phyloP scores from a whole-genome alignment of 1,140 invertebrate species.

The Panulirus ornatus region DNA sequence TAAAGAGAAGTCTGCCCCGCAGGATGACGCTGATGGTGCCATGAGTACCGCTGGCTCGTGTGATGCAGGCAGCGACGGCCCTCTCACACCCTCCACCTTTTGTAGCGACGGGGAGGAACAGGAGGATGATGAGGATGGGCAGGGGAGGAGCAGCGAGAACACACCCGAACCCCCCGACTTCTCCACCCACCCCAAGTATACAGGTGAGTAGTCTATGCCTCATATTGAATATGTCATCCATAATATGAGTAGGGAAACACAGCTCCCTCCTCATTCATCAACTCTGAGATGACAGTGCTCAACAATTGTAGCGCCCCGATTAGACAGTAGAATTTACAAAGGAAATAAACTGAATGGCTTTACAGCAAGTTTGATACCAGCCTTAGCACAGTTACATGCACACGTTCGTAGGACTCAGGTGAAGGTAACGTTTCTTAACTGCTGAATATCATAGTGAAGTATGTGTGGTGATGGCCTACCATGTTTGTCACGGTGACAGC shows the following conservation, averaged over 20 bases:
- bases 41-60: background rate
- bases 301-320: background rate
- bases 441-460: background rate
- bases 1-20: background rate
- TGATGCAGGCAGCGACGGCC: slow-evolving; percentile 6
- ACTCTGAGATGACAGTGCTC: background rate
- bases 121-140: background rate
- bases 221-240: background rate
- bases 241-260: background rate
- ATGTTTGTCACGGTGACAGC: no score
- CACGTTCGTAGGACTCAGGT: background rate
- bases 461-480: no score
- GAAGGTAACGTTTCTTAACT: background rate
- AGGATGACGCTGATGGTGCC: background rate
- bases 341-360: background rate
- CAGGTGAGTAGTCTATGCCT: slow-evolving; percentile 25
- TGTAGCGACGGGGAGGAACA: slow-evolving; percentile 40
- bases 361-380: background rate
- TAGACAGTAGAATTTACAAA: background rate
- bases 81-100: slow-evolving; percentile 36
- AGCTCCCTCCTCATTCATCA: background rate
- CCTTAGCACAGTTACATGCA: background rate
- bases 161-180: slow-evolving; percentile 41
- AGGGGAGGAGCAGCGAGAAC: slow-evolving; percentile 17
- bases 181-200: slow-evolving; percentile 38